Base-by-base conservation (phyloP, 2,113 vertebrate species). In the Lagenorhynchus albirostris region DNA sequence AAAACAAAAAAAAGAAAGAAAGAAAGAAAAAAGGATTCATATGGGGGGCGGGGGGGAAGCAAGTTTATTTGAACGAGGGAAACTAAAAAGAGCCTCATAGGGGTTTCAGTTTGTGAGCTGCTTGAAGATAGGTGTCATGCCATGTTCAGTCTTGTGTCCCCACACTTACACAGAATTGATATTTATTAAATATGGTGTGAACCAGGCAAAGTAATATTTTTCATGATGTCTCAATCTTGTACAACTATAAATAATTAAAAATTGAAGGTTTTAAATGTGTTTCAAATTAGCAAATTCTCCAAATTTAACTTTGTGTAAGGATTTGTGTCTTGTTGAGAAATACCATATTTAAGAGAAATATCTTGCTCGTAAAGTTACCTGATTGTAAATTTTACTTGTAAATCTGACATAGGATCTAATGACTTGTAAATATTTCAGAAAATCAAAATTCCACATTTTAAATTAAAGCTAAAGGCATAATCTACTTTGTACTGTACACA, bases 351-450 rank as follows among this genome's bases (percentile, higher is more conserved):
- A 55, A 73, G 60, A 87, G 44, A 92, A 80, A 89, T 41, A 83
- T 71, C 62, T 73, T 68, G 55, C 33, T 91, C n/a, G 14, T 76
- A 62, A 91, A 81, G 9, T 80, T 44, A 67, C 68, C 25, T 76
- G 25, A 67, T 84, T 33, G 17, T 68, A 55, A 53, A 47, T 74
- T 68, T 94, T 74, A 89, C 44, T 67, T 89, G 29, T 15, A 92
- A 80, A 53, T 83, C 36, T 58, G 41, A 89, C 25, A 15, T 31
- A 71, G 4, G 38, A 77, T 77, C 33, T 87, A 91, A 55, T 47
- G n/a, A 65, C 67, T 73, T 82, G 26, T 71, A 77, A 82, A 71
- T 94, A 87, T 65, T 96, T 82, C 44, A 88, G 47, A 94, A 92
- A 67, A 88, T 85, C 26, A 41, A 84, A 94, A 67, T 38, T 47